Base-by-base conservation (phyloP, 2,888 invertebrate genomes). In the Lissocephala sabroskyi region DNA sequence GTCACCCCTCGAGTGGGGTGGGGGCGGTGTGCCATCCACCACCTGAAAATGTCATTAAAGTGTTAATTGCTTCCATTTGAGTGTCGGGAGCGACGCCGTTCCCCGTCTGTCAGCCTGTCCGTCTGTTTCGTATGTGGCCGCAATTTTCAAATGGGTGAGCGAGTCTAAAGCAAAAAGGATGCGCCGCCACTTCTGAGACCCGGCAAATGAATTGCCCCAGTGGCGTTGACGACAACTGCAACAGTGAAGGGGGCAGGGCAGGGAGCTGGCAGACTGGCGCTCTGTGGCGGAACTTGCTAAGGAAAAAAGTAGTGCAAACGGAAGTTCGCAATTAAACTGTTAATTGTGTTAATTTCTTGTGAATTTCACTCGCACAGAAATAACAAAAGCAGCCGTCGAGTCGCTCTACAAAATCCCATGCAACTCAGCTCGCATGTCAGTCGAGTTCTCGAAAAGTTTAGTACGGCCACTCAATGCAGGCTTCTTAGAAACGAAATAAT, bases 261-360 rank as follows among this genome's bases (percentile, higher is more conserved):
- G 37, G 13, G 30, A 13, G 13, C 49, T 60, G 54, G 58, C 45
- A 49, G 55, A 51, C 37, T 48, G 44, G 40, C 41, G 52, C 48
- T 49, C 48, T 28, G 28, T 39, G 62, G 54, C 57, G 68, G 57
- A 65, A 65, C 64, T 68, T 64, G 50, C 33, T 47, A 60, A 56
- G 55, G 65, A 39, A 60, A 61, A 62, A 64, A 49, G 66, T 66
- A 50, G 66, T 41, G 62, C 65, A 65, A 65, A 53, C 75, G 71
- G 71, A 75, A 73, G 75, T 71, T 67, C 36, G 71, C 68, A 73
- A 73, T 73, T 73, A 73, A 75, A 71, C 67, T 75, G 75, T 71
- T 71, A 71, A 74, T 74, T 73, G 71, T 74, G 75, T 71, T 65
- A 75, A 73, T 75, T 71, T 74, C 63, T 56, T 71, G 61, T 44